phyloP scores from a whole-genome alignment of 2,888 invertebrate genomes.

The Lissocephala sabroskyi region DNA sequence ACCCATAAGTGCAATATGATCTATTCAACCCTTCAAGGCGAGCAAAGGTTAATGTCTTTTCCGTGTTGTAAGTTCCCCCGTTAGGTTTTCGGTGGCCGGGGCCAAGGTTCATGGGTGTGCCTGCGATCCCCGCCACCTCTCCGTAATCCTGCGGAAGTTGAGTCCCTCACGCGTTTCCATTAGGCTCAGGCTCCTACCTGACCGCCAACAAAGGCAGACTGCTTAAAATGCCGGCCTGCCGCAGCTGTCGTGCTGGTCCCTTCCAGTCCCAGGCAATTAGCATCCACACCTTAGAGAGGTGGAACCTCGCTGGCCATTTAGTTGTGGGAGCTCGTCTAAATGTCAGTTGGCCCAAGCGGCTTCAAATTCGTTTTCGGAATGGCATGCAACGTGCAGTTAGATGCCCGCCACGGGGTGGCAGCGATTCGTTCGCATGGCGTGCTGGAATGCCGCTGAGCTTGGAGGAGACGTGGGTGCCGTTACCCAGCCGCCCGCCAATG shows the following conservation, averaged over 20 bases:
- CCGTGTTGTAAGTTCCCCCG: too few relatives aligned
- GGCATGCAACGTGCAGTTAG: constrained; percentile 54
- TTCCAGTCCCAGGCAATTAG: constrained; percentile 14
- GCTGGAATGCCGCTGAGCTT: constrained; percentile 32
- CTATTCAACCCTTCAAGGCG: too few relatives aligned
- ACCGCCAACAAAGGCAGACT: constrained; percentile 8
- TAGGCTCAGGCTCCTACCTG: constrained; percentile 27
- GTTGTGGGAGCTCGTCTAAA: constrained; percentile 27
- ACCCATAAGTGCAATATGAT: too few relatives aligned
- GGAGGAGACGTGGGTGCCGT: constrained; percentile 15
- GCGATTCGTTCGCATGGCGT: constrained; percentile 43
- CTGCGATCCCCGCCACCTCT: too few relatives aligned
- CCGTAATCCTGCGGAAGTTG: constrained; percentile 59
- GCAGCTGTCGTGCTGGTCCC: background rate
- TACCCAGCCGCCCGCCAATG: constrained; percentile 26
- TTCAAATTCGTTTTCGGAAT: constrained; percentile 43
- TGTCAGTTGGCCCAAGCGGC: constrained; percentile 21
- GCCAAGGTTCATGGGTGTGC: too few relatives aligned
- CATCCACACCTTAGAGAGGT: constrained; percentile 26
- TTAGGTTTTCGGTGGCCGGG: too few relatives aligned
- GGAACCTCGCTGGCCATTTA: constrained; percentile 16
- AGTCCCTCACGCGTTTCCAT: constrained; percentile 53
- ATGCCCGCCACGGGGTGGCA: constrained; percentile 11
- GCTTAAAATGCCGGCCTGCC: constrained; percentile 5
- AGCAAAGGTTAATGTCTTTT: too few relatives aligned